Percentiles rank a stretch among this genome's conserved stretches.
Evolutionary conservation across 2,113 vertebrate species (phyloP).

Genomic region (Mus spicilegus): DNA sequence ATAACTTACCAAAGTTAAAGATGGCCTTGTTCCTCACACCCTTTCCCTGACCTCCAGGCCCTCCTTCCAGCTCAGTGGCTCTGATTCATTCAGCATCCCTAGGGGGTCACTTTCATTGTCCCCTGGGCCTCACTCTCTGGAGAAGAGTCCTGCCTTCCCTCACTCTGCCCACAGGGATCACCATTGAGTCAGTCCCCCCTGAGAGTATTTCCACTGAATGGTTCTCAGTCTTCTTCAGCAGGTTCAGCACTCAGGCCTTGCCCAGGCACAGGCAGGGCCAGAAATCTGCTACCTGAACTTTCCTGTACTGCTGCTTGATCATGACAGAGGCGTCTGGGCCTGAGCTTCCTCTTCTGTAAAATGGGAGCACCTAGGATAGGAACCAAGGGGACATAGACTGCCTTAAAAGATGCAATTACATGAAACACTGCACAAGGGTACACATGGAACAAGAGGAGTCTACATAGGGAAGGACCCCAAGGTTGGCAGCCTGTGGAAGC

Average conservation of each 20-base stretch:
- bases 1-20: neutral
- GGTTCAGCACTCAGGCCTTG: neutral
- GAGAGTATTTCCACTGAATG: accelerated
- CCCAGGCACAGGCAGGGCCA: neutral
- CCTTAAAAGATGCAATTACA: neutral
- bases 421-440: neutral
- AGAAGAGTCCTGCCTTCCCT: neutral
- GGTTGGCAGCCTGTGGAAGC: neutral
- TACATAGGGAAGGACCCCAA: neutral
- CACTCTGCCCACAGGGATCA: neutral
- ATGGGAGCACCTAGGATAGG: neutral
- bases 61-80: neutral
- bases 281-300: neutral
- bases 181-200: neutral
- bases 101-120: neutral
- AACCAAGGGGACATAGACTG: neutral
- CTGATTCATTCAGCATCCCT: neutral
- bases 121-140: neutral
- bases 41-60: neutral
- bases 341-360: neutral
- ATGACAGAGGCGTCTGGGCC: neutral
- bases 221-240: neutral
- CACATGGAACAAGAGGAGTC: neutral
- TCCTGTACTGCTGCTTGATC: neutral
- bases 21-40: neutral